Percentiles rank a stretch among this genome's conserved stretches.
Conservation (phyloP, 2,888 invertebrate genomes). For the Flexamia atlantica region DNA sequence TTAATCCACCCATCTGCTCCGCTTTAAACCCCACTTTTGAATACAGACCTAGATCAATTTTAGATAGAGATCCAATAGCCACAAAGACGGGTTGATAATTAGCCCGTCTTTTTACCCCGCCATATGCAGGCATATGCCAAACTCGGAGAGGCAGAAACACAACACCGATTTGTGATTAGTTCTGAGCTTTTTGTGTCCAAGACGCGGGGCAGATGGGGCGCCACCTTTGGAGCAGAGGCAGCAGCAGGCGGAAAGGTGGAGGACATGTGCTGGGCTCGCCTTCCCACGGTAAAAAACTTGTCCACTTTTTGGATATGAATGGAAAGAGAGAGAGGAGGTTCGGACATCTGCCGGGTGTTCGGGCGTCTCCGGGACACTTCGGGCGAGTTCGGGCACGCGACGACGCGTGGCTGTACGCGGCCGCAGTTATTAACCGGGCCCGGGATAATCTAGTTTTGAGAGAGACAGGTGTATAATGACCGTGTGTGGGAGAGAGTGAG, state of each 20-base stretch:
- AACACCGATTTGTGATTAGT: slow-evolving; percentile 56
- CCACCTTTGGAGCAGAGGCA: slow-evolving; percentile 4
- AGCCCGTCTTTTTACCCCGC: neutral
- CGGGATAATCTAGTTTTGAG: slow-evolving; percentile 57
- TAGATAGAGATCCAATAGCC: slow-evolving; percentile 7
- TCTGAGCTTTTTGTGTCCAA: slow-evolving; percentile 48
- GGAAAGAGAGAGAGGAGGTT: slow-evolving; percentile 32
- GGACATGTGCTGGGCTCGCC: slow-evolving; percentile 5
- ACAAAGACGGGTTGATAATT: slow-evolving; percentile 21
- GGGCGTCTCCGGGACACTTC: slow-evolving; percentile 23
- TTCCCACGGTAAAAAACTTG: slow-evolving; percentile 60
- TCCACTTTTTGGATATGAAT: slow-evolving; percentile 61
- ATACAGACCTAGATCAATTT: slow-evolving; percentile 38
- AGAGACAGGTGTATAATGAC: slow-evolving; percentile 9
- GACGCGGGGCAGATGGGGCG: neutral
- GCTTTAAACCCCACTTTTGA: neutral
- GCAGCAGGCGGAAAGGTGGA: neutral
- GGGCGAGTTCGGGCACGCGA: slow-evolving; percentile 62
- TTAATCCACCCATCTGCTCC: slow-evolving; percentile 8
- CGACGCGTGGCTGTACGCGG: slow-evolving; percentile 57
- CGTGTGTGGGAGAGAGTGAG: slow-evolving; percentile 45
- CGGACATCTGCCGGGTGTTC: slow-evolving; percentile 54
- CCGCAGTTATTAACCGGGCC: slow-evolving; percentile 53
- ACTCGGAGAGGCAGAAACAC: slow-evolving; percentile 8
- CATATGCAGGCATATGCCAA: slow-evolving; percentile 57